Base-by-base conservation (phyloP, 2,797 vertebrate genomes). In the Anguilla obscura region DNA sequence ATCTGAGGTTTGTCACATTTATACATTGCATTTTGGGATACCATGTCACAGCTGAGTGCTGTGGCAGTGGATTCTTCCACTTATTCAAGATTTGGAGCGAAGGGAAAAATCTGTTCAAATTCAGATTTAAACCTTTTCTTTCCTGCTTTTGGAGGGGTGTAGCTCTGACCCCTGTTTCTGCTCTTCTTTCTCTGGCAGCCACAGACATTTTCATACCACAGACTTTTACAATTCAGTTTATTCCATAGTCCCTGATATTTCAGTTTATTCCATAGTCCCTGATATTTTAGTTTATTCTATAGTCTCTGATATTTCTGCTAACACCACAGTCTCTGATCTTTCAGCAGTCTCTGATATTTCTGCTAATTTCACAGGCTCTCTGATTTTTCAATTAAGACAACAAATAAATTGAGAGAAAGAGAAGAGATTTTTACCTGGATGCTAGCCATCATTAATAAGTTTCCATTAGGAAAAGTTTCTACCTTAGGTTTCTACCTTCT, bases 381-480 rank as follows among this genome's bases (percentile, higher is more conserved):
- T 84, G 88, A 91, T 93, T 89, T 91, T 93, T 76, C 89, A 89
- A 88, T 89, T 40, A 60, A 24, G 40, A 14, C 10, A 56, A 45
- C 40, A 45, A 45, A 45, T 45, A 52, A 12, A 52, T 8, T 8
- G 50, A 52, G 27, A 56, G 56, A 27, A 40, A 40, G 48, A 30
- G n/a, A 4, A 87, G 10, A 66, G 66, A 79, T 10, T 71, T 87
- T 92, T 90, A 89, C 88, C 90, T 95, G 93, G 93, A 92, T 50
- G 83, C 56, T 14, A 66, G 89, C 93, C 94, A 93, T 90, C 89
- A 92, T 93, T 94, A 93, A 94, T 94, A 91, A 93, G 94, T 83
- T 79, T 86, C 92, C 93, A 93, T 94, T 94, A 95, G 94, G 93
- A 95, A 96, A 95, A 92, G 90, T 45, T 45, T 45, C 40, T 45